Evolutionary conservation across 2,797 vertebrate species (phyloP).

Genomic region (Fundulus diaphanus): DNA sequence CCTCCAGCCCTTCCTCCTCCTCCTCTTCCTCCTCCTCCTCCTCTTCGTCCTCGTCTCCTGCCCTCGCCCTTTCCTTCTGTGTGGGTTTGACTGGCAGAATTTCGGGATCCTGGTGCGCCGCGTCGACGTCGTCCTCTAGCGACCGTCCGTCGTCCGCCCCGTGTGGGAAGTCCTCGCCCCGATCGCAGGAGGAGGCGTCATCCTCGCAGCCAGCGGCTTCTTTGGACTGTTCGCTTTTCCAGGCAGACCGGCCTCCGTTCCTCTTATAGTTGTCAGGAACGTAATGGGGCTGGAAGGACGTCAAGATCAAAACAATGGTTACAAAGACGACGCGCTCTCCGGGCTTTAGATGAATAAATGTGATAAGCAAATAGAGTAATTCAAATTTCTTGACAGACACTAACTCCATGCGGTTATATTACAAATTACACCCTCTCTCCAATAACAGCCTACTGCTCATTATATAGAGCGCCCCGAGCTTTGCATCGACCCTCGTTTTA

Average conservation of each 20-base stretch:
- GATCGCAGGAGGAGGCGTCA: conserved; percentile 83
- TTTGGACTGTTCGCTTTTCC: conserved; percentile 94
- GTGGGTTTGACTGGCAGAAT: conserved; percentile 64
- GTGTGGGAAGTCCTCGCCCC: conserved; percentile 68
- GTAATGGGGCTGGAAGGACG: conserved; percentile 90
- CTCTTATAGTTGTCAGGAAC: conserved; percentile 99
- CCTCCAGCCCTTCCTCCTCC: conserved; percentile 61
- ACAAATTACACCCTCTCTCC: neutral
- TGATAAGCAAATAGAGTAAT: neutral
- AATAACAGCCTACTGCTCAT: neutral
- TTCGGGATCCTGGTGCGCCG: conserved; percentile 59
- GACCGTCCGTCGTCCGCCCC: conserved; percentile 73
- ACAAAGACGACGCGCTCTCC: neutral
- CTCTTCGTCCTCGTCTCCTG: conserved; percentile 62
- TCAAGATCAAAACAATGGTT: conserved; percentile 5
- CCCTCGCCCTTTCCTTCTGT: conserved; percentile 78
- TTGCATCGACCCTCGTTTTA: neutral
- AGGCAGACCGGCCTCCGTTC: conserved; percentile 94
- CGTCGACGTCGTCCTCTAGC: conserved; percentile 62
- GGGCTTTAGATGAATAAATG: neutral
- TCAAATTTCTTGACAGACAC: neutral
- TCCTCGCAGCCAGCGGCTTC: conserved; percentile 83
- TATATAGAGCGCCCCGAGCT: neutral
- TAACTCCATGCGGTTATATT: neutral
- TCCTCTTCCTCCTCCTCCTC: conserved; percentile 64